Evolutionary conservation across 92 coral and sea anemone genomes (phyloP).

Genomic region (Pocillopora grandis): DNA sequence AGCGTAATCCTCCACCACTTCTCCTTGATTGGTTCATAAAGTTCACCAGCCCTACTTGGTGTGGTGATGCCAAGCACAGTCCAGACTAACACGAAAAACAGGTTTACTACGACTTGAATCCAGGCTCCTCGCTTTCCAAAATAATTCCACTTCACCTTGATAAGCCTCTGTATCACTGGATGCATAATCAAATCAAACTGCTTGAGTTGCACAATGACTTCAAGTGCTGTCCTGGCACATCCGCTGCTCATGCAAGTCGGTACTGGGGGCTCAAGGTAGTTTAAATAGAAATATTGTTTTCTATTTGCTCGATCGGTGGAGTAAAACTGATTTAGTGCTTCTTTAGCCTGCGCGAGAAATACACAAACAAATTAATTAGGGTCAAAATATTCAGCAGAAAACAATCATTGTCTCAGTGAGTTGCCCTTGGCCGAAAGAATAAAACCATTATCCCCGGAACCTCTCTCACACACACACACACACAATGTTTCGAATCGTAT

Average conservation of each 20-base stretch:
- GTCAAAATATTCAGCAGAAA: background rate
- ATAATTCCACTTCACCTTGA: constrained; percentile 88
- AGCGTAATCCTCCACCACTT: constrained; percentile 88
- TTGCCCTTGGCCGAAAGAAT: too few relatives aligned
- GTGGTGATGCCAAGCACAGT: constrained; percentile 85
- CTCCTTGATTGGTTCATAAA: constrained; percentile 65
- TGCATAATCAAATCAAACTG: constrained; percentile 98
- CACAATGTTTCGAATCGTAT: too few relatives aligned
- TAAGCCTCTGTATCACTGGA: constrained; percentile 94
- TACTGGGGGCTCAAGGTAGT: constrained; percentile 88
- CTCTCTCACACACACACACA: background rate
- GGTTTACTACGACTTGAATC: constrained; percentile 73
- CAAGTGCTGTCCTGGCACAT: constrained; percentile 89
- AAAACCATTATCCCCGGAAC: background rate
- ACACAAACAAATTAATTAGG: background rate
- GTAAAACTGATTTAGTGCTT: constrained; percentile 90
- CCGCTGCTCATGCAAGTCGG: constrained; percentile 88
- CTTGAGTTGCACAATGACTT: constrained; percentile 83
- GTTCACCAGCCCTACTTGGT: constrained; percentile 57
- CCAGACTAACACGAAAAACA: constrained; percentile 85
- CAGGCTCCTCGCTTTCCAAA: constrained; percentile 93
- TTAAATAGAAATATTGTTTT: constrained; percentile 85
- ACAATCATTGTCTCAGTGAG: too few relatives aligned
- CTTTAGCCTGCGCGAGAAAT: constrained; percentile 61
- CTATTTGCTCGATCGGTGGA: constrained; percentile 92